Base-by-base conservation (phyloP, 2,113 vertebrate genomes). In the Oryzias woworae region DNA sequence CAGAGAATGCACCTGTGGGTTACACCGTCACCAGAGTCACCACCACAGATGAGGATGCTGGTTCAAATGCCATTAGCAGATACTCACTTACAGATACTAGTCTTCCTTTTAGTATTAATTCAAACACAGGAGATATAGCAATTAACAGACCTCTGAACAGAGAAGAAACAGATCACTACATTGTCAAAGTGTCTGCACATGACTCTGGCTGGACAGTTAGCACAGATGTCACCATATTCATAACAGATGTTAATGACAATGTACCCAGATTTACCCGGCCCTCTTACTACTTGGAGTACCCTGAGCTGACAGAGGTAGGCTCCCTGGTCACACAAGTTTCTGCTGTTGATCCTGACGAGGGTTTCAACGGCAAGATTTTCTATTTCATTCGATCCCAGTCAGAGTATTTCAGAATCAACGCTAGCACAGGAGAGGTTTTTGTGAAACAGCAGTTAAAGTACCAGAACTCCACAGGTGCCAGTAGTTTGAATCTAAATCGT, bases 191-290 rank as follows among this genome's bases (percentile, higher is more conserved):
- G 41, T 95, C 96, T 3, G 97, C 97, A 0, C 96, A 96, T 6
- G 97, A 99, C 87, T 98, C 95, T 0, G 96, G 96, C 2, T 99
- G 97, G 97, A 98, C 97, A 0, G 97, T 99, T 4, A 98, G 96
- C 88, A 99, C 96, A 0, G 97, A 98, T 4, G 95, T 99, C 69
- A 97, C 97, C 5, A 85, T 99, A 66, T 97, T 98, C 73, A 93
- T 99, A 57, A 94, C 78, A 0, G 97, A 99, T n/a, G 31, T 98
- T 47, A 99, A 98, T 0, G 97, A 99, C 73, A 99, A 99, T 0
- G 87, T 94, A 0, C 97, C 97, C 0, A 90, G 94, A 51, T 99
- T 99, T 71, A 95, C 91, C 60, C 95, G 92, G 0, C 93, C 97
- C 0, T 98, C 96, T 41, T 99, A 99, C 80, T 97, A 96, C 60